Evolutionary conservation across 2,797 vertebrate genomes (phyloP), one percentile per base, ranked within the genome.

Genomic region (Alosa sapidissima): DNA sequence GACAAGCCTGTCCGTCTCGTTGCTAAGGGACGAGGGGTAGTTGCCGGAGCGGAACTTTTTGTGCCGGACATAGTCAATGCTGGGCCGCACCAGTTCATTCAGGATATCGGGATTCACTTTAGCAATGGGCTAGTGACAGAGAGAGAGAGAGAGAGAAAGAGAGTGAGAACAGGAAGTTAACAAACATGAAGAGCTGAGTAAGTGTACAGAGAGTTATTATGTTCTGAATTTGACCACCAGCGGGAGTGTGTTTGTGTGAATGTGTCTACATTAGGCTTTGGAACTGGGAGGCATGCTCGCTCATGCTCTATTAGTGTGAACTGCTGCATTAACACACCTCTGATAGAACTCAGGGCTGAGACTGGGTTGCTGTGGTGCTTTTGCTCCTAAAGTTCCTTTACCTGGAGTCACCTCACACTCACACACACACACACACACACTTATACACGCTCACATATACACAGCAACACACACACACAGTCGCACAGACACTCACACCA

Each of bases 41-140:
- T 99, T 99, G 54, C 98, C 98, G 0, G 98, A 99, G 33, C 98
- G 93, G 89, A 99, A 99, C 90, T 92, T 97, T 93, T 98, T 99
- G 93, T 99, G 98, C 54, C 98, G 97, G 52, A 99, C 90, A 0
- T 98, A 99, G 92, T 99, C 98, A 2, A 99, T 94, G 92, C 98
- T 97, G 8, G 98, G 98, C 49, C 97, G 97, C 81, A 99, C 91
- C 92, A 98, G 78, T 88, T 98, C 98, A 0, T 91, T 90, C 89
- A 98, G 89, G 0, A 95, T 89, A 84, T 97, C 97, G 47, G 94
- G 92, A 54, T 95, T 94, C 83, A 99, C 95, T 16, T 95, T 95
- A 5, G 97, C 94, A 72, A 92, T 84, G n/a, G 98, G 97, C 98
- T 99, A 87, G 68, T 89, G 85, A 87, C 51, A 90, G n/a, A 86